Evolutionary conservation across 2,888 invertebrate species (phyloP), one percentile per base, ranked within the genome.

Genomic region (Caenorhabditis sp.): DNA sequence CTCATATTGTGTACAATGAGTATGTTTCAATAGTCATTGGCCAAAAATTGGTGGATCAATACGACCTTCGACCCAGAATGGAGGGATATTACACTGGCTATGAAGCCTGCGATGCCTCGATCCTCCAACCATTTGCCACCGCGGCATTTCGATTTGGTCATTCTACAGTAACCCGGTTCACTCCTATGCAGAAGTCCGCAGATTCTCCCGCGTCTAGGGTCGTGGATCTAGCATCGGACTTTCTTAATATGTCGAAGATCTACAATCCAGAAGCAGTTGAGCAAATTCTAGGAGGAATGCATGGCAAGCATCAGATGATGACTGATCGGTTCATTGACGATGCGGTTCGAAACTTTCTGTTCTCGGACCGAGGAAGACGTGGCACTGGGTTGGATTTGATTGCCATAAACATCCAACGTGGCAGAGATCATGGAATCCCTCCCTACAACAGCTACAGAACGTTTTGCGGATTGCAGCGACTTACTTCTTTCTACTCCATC

Each of bases 121-220:
- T 96, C 26, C 94, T 96, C 80, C 96, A 95, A 22, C 97, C 97
- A 91, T 97, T 97, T 90, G 96, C 96, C 0, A 93, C 96, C 0
- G 97, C 97, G 0, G 96, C 97, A 0, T 97, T 95, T 93, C 94
- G 97, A 83, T 97, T 97, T 90, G 97, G 97, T 2, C 91, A 91
- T 82, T 90, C 91, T 28, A 67, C 84, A 70, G 71, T 86, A 13
- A 62, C 69, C 13, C 65, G 85, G n/a, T 84, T 80, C 64, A 76
- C 77, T 18, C 77, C 81, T 15, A 71, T 78, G 72, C 60, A 67
- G 11, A 65, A 81, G 24, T 70, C 68, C 1, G 15, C 32, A 11
- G 22, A n/a, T 2, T 20, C 51, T 8, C 58, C 80, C 0, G 72
- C 61, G 0, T 40, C 60, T 0, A 28, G 47, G 3, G 78, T 82